Percentiles rank a stretch among this genome's conserved stretches.
Conservation (phyloP, 2,113 vertebrate species). For the Dryoscopus gambensis region DNA sequence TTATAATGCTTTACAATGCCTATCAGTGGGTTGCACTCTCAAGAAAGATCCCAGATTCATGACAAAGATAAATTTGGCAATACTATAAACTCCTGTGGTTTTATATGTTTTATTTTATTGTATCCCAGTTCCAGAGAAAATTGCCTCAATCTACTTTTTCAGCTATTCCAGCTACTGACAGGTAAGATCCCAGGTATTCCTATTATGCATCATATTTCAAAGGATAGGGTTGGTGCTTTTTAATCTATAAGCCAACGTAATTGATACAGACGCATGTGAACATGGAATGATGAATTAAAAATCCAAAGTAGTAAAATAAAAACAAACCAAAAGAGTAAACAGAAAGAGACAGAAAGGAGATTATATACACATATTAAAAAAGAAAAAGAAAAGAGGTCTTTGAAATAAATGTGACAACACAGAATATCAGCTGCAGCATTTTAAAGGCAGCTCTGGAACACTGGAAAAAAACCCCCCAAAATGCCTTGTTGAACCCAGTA, state of each 20-base stretch:
- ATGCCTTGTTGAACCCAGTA: not conserved
- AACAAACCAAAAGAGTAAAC: conserved; percentile 21
- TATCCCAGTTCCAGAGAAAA: not conserved
- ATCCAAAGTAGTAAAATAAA: conserved; percentile 10
- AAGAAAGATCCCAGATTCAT: not conserved
- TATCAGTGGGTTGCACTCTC: not conserved
- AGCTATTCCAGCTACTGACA: conserved; percentile 30
- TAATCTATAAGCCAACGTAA: conserved; percentile 18
- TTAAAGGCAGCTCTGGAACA: conserved; percentile 50
- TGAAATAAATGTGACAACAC: conserved; percentile 16
- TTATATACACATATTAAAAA: not conserved
- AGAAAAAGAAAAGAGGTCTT: not conserved
- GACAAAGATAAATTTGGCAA: not conserved
- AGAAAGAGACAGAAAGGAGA: conserved; percentile 30
- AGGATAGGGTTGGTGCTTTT: not conserved
- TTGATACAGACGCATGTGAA: conserved; percentile 2
- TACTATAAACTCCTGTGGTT: not conserved
- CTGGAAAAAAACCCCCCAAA: not conserved
- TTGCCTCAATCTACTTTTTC: not conserved
- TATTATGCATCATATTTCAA: conserved; percentile 39
- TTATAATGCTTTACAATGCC: not conserved
- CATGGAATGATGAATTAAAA: conserved; percentile 46
- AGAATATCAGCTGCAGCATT: conserved; percentile 32
- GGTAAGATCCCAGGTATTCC: conserved; percentile 71
- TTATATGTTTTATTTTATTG: not conserved